Base-by-base conservation (phyloP, 2,113 vertebrate species). In the Brienomyrus longianalis region DNA sequence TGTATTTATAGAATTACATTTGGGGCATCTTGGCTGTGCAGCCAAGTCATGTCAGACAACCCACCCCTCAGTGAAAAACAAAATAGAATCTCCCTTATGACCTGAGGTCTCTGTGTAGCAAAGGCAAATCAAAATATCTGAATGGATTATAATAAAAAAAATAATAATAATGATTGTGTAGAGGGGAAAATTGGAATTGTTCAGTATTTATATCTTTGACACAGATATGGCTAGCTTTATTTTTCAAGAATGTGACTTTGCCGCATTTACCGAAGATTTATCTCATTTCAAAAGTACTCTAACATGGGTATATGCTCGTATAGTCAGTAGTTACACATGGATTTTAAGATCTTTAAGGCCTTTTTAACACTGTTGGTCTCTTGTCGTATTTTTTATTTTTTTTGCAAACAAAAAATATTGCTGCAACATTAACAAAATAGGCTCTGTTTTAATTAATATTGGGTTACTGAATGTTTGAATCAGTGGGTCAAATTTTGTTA, bases 111-210 rank as follows among this genome's bases (percentile, higher is more conserved):
- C 45, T 56, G 88, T 52, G 66, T 84, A 56, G 74, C 39, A 89
- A 88, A 90, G 39, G 77, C 90, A 90, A 56, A 91, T 92, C 87
- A 92, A 43, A 91, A 90, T 91, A 91, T 90, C 87, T 90, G 88
- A 87, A 86, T 66, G 91, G 92, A 92, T 92, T 91, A 91, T 91
- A 90, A 6, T n/a, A 77, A 74, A 45, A 83, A 90, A 86, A 90
- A 77, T 1, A 31, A 31, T 31, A 31, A 31, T 31, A 90, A 90
- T 88, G 85, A 70, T 50, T 83, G 56, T 87, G 70, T 59, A 88
- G 50, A 89, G 89, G 70, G 90, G 39, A 66, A 88, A 48, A 54
- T 89, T 91, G 92, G 91, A 92, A 54, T 52, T 83, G 10, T 62
- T 93, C 88, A 89, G 90, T 92, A 89, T 92, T 92, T 91, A 86